Evolutionary conservation across 2,797 vertebrate genomes (phyloP), one percentile per base, ranked within the genome.

Genomic region (Macropodus opercularis): DNA sequence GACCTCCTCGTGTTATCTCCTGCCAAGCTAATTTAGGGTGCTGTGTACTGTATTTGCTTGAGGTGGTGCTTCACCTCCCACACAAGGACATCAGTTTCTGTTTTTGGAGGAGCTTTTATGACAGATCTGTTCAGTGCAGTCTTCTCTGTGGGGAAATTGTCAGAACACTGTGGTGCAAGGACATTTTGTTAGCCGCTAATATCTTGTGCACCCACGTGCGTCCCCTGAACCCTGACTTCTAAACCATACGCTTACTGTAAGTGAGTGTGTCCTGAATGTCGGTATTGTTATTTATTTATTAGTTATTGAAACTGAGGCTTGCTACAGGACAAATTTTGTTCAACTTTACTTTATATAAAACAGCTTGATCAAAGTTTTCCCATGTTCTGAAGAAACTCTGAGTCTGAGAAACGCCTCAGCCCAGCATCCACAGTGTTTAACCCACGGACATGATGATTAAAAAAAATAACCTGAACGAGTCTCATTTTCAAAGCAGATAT

Each of bases 81-180:
- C 80, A 69, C 73, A 69, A 54, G 41, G 51, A 74, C 67, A 70
- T 32, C 54, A 29, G 15, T 52, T 68, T 72, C 26, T 24, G 49
- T 19, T 67, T 63, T 67, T 52, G 15, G 44, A 32, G 21, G 32
- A 55, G 66, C 63, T 66, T 60, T 68, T 41, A 46, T 74, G 74
- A 57, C 67, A 68, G 63, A 78, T 64, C 40, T 58, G 40, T 55
- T 65, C 54, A 23, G 31, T 11, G 5, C 63, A 67, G 63, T 73
- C 43, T 57, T 61, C 48, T 40, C 40, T 50, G 3, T 15, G 9
- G 29, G 49, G 39, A 49, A 64, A 71, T 41, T 51, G 61, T 72
- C 76, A 72, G 23, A 63, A 46, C 26, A 49, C 38, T 71, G 44
- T 67, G 55, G 55, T 46, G 49, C 63, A 56, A 34, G 63, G 51